Conservation (phyloP, 2,797 vertebrate species). For the Apogon hyalosoma region DNA sequence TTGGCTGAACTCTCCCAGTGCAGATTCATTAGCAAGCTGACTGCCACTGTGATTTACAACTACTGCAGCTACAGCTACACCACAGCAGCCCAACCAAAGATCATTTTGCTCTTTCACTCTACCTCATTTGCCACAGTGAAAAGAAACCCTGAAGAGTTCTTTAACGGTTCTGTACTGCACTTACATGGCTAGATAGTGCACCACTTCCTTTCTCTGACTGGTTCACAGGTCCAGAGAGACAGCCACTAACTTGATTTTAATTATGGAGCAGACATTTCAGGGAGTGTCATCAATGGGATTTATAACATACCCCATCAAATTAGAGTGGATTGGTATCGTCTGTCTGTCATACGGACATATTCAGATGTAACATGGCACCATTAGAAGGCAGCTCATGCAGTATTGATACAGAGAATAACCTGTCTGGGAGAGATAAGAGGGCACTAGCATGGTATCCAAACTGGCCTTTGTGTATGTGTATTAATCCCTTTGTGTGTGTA, state of each 20-base stretch:
- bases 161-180: slow-evolving; percentile 15
- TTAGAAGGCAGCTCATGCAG: slow-evolving; percentile 54
- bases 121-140: slow-evolving; percentile 61
- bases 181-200: slow-evolving; percentile 14
- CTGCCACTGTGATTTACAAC: slow-evolving; percentile 74
- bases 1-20: slow-evolving; percentile 60
- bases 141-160: slow-evolving; percentile 40
- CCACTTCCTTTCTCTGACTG: slow-evolving; percentile 19
- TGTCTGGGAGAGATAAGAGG: slow-evolving; percentile 58
- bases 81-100: slow-evolving; percentile 49
- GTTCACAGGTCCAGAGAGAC: slow-evolving; percentile 26
- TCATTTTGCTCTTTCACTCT: slow-evolving; percentile 55
- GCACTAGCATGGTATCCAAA: slow-evolving; percentile 36
- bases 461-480: slow-evolving; percentile 8
- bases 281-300: slow-evolving; percentile 39
- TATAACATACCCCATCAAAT: slow-evolving; percentile 41
- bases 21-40: slow-evolving; percentile 73
- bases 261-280: slow-evolving; percentile 40
- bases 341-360: slow-evolving; percentile 33
- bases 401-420: slow-evolving; percentile 64
- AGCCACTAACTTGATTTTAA: slow-evolving; percentile 47
- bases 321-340: slow-evolving; percentile 39
- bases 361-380: slow-evolving; percentile 32
- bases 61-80: slow-evolving; percentile 68
- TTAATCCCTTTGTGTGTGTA: slow-evolving; percentile 30